Evolutionary conservation across 2,888 invertebrate genomes (phyloP).

Genomic region (Lasioglossum vierecki): DNA sequence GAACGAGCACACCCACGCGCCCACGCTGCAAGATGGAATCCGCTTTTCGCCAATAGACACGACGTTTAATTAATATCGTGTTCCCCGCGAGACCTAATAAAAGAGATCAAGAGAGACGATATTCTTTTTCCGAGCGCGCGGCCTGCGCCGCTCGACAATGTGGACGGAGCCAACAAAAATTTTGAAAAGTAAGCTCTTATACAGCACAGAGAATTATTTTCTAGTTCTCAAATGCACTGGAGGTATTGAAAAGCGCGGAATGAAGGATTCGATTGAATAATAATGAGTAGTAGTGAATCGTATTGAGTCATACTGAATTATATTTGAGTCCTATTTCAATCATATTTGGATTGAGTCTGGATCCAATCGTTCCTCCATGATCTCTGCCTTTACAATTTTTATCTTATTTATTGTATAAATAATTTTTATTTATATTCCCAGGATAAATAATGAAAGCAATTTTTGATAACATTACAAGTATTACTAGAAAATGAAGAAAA

Average conservation of each 20-base stretch:
- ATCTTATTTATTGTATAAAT: too few relatives aligned
- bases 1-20: neutral
- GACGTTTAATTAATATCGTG: conserved; percentile 30
- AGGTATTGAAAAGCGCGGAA: neutral
- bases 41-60: conserved; percentile 7
- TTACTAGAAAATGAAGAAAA: too few relatives aligned
- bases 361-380: too few relatives aligned
- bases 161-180: neutral
- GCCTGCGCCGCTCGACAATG: neutral
- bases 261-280: neutral
- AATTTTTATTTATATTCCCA: too few relatives aligned
- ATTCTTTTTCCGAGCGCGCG: neutral
- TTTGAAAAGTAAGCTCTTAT: neutral
- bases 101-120: neutral
- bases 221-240: neutral
- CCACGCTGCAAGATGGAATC: neutral
- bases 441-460: too few relatives aligned
- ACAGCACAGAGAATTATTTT: neutral
- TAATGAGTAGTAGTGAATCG: too few relatives aligned
- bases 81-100: neutral
- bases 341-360: too few relatives aligned
- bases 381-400: too few relatives aligned
- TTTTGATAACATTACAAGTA: too few relatives aligned
- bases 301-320: too few relatives aligned
- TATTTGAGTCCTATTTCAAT: too few relatives aligned